These are phyloP conservation scores for Sebastes cheni DNA, from an alignment of 2,797 vertebrate genomes.

Conservation along the genomic window DNA sequence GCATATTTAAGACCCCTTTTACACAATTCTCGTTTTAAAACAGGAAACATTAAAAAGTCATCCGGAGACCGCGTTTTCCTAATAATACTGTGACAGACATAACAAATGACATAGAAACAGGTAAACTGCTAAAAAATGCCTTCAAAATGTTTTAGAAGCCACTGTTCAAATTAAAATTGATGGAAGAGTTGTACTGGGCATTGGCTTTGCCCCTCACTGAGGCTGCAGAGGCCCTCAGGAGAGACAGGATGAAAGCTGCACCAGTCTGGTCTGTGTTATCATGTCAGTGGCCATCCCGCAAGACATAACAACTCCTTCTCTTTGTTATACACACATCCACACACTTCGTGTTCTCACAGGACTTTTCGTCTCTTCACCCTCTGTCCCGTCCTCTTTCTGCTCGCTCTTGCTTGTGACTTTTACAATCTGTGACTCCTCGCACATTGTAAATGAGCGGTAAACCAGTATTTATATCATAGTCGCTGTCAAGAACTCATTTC, in stretches of 20 bases:
- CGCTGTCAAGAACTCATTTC: background rate
- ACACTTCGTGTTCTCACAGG: conserved; percentile 13
- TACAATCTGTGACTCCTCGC: background rate
- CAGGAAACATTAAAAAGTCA: background rate
- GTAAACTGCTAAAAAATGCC: background rate
- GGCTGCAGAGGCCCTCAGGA: conserved; percentile 52
- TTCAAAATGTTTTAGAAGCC: background rate
- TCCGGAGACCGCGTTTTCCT: background rate
- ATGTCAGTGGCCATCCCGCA: conserved; percentile 66
- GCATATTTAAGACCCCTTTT: background rate
- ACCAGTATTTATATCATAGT: background rate
- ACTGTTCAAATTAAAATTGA: background rate
- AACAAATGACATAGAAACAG: background rate
- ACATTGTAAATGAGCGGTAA: background rate
- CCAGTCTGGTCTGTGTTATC: conserved; percentile 74
- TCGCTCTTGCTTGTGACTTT: background rate
- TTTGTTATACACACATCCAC: conserved; percentile 36
- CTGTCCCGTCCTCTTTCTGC: background rate
- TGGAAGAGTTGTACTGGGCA: background rate
- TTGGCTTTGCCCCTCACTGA: conserved; percentile 23
- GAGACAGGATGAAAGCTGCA: conserved; percentile 32
- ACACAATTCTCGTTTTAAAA: background rate
- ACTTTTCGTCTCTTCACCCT: conserved; percentile 17
- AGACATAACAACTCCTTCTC: conserved; percentile 63
- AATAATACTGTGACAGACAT: background rate